Percentiles rank a stretch among this genome's conserved stretches.
Evolutionary conservation across 2,888 invertebrate genomes (phyloP).

Genomic region (Agriopis aurantiaria): DNA sequence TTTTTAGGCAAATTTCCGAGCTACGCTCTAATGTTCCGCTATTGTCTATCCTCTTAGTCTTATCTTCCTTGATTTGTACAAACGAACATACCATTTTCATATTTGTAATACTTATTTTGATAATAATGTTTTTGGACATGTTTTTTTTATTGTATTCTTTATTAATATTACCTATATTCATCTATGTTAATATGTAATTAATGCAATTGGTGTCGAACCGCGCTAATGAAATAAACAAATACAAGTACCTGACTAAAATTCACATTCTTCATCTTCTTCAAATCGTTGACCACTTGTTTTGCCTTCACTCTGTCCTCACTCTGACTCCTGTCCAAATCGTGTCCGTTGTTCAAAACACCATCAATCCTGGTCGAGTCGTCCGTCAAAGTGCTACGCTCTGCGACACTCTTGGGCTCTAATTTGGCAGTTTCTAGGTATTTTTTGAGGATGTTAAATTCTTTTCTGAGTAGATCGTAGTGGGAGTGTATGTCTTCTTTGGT

Average conservation of each 20-base stretch:
- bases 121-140: too few species aligned
- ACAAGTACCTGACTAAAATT: constrained; percentile 68
- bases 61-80: too few species aligned
- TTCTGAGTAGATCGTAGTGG: constrained; percentile 64
- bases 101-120: too few species aligned
- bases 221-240: too few species aligned
- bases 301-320: constrained; percentile 52
- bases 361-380: constrained; percentile 51
- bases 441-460: constrained; percentile 63
- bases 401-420: constrained; percentile 57
- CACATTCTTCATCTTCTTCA: constrained; percentile 76
- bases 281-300: constrained; percentile 71
- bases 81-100: too few species aligned
- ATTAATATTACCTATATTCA: too few species aligned
- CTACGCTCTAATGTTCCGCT: too few species aligned
- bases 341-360: constrained; percentile 64
- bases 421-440: constrained; percentile 61
- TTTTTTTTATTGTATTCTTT: too few species aligned
- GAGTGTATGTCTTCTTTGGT: constrained; percentile 55
- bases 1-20: too few species aligned
- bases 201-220: too few species aligned
- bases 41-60: too few species aligned
- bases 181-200: too few species aligned
- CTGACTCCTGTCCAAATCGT: constrained; percentile 46
- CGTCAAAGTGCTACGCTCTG: constrained; percentile 64